These are phyloP conservation scores for Eublepharis macularius DNA, from an alignment of 2,113 vertebrate species.

Conservation along the genomic window DNA sequence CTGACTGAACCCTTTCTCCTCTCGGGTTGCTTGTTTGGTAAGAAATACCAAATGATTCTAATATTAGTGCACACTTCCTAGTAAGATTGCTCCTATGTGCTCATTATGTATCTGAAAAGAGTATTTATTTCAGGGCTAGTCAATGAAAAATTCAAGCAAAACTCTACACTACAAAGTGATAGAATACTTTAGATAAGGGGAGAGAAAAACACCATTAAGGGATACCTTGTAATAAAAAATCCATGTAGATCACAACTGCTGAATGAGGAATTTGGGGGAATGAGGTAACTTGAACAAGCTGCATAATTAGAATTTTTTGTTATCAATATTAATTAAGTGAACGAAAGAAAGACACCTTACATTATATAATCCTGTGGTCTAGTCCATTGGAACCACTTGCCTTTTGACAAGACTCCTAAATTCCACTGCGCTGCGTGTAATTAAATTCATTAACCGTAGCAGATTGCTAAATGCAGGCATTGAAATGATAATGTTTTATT, in stretches of 20 bases:
- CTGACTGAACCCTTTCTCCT: too few relatives aligned
- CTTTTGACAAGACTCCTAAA: constrained; percentile 20
- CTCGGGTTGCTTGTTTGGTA: too few relatives aligned
- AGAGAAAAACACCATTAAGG: not conserved
- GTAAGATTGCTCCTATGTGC: not conserved
- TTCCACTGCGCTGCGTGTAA: constrained; percentile 18
- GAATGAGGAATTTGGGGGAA: not conserved
- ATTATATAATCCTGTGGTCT: not conserved
- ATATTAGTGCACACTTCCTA: too few relatives aligned
- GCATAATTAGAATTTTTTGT: not conserved
- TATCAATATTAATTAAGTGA: constrained; percentile 4
- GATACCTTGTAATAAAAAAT: not conserved
- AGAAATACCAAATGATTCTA: not conserved
- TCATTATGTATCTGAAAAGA: too few relatives aligned
- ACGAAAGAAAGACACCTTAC: not conserved
- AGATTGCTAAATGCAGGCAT: constrained; percentile 13
- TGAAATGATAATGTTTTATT: constrained; percentile 34
- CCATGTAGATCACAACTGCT: not conserved
- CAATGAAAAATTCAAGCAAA: not conserved
- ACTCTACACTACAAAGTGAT: not conserved
- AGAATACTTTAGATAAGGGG: not conserved
- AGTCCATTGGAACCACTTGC: constrained; percentile 6
- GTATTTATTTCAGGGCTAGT: not conserved
- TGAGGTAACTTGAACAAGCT: constrained; percentile 4
- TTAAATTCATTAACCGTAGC: constrained; percentile 35